Evolutionary conservation across 2,797 vertebrate genomes (phyloP), one percentile per base, ranked within the genome.

Genomic region (Paedocypris micromegethes): DNA sequence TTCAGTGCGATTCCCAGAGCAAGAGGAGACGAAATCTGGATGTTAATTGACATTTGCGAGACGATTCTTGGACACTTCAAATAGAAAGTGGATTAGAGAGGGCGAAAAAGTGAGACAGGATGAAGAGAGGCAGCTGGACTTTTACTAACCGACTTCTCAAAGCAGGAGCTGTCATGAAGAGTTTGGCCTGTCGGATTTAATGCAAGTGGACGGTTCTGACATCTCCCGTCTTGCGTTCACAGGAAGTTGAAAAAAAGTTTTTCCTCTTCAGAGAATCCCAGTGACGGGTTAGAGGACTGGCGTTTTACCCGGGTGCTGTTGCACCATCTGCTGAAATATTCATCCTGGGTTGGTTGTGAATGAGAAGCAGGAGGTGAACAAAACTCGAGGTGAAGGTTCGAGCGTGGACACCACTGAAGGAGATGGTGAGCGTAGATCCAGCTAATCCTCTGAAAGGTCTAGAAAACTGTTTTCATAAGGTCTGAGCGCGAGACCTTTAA

Each of bases 21-120:
- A 4, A 43, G 5, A 55, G 52, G 40, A 70, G 58, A 62, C 42
- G 3, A 62, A 62, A 62, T 62, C 58, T 50, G 56, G 55, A n/a
- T 55, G 39, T 62, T 70, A 70, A 61, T 56, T 70, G 67, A 62
- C 58, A 62, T 61, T 69, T 69, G 51, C 51, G 4, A 39, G 47
- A 74, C 45, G 64, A 65, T 62, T 55, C 5, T 65, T 65, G 67
- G 60, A 58, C 59, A 53, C 37, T 47, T 45, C 56, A 63, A 57
- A 56, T 47, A 44, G 41, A 43, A 52, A 52, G 41, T 58, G 43
- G 43, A 52, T 42, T 40, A 5, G 49, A n/a, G 43, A 3, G 4
- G 50, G 59, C 5, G 5, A 59, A 5, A n/a, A 38, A 0, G 6
- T 46, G 45, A 43, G 37, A 40, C 3, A 2, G 37, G 38, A 42